Evolutionary conservation across 2,113 vertebrate genomes (phyloP).

Genomic region (Brevimyrus niger): DNA sequence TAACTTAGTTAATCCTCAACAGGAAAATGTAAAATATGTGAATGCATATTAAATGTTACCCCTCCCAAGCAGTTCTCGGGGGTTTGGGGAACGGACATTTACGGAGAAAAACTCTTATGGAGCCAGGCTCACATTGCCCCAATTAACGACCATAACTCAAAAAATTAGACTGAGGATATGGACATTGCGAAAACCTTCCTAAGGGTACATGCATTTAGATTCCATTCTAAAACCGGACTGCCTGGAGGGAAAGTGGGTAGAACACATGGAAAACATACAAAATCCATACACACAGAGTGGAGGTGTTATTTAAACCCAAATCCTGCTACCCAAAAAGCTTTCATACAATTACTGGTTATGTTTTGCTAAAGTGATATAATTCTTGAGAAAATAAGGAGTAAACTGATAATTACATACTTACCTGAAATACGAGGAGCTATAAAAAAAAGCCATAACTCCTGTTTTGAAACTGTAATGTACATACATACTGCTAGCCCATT

Average conservation of each 20-base stretch:
- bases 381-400: not conserved
- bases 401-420: not conserved
- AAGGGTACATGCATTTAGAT: not conserved
- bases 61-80: not conserved
- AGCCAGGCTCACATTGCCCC: not conserved
- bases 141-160: not conserved
- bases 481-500: not conserved
- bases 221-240: not conserved
- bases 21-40: not conserved
- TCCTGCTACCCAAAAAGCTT: not conserved
- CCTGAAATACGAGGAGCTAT: too few relatives aligned
- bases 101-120: not conserved
- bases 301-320: not conserved
- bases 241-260: not conserved
- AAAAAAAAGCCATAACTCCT: not conserved
- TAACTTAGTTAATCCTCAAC: not conserved
- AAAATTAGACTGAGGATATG: not conserved
- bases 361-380: not conserved
- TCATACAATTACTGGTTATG: not conserved
- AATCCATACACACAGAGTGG: not conserved
- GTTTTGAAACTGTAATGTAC: not conserved
- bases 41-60: not conserved
- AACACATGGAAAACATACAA: not conserved
- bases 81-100: not conserved
- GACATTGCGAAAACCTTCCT: not conserved